Evolutionary conservation across 2,888 invertebrate species (phyloP), one percentile per base, ranked within the genome.

Genomic region (Drosophila suboccidentalis): DNA sequence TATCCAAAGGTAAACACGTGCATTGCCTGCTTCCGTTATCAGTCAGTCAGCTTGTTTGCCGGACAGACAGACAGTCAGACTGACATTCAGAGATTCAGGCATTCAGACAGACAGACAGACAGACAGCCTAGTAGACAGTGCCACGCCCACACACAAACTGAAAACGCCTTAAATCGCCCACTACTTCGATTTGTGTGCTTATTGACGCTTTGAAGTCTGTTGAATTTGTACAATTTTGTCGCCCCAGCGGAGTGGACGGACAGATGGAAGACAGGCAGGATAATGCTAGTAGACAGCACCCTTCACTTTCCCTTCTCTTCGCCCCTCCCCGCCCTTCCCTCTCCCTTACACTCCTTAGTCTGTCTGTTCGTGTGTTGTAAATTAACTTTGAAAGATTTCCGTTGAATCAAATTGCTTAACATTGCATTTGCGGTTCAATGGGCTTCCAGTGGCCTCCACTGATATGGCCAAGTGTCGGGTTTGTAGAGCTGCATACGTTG

Each of bases 1-100:
- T 80, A 81, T 84, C 78, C 71, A 80, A 80, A 84, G 83, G 86
- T 84, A 86, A 84, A 83, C 74, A 84, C 84, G 86, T 86, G 84
- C 84, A 84, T 78, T 83, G 86, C 82, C 86, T 71, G 84, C 83
- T 84, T 82, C 86, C 84, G 84, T 84, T 84, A 84, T 86, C 84
- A 86, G 86, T 83, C 82, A 80, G 72, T 83, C 80, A 78, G 71
- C 78, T 86, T 84, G 84, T 78, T 86, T 83, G 86, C 72, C 79
- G 61, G 83, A 64, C 76, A 68, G 75, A 36, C 43, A 54, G 22
- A 22, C 22, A 22, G 22, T 9, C 43, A 54, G 71, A 32, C 71
- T 63, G 58, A 22, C 26, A 26, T 26, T 26, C 34, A 5, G 71
- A 11, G 22, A 22, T 22, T 4, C 46, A 9, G 29, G 29, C 49